phyloP scores from a whole-genome alignment of 2,888 invertebrate genomes.

The Drosophila bunnanda region DNA sequence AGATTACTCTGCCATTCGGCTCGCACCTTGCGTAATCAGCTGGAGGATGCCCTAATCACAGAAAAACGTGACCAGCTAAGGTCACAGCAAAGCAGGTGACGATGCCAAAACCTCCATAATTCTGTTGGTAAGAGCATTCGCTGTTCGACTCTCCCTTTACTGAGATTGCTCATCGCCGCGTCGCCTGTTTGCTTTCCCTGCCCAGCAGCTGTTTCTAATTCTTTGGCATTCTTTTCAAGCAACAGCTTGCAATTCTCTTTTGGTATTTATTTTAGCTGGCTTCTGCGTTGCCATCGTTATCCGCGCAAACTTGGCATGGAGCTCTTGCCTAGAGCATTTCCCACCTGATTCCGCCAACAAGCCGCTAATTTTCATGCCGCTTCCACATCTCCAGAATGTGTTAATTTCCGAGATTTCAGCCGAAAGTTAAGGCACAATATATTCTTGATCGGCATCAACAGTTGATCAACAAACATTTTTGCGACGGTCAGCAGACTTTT shows the following conservation, averaged over 20 bases:
- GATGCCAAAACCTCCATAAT: not conserved
- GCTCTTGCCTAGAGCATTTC: constrained; percentile 8
- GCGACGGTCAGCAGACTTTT: not conserved
- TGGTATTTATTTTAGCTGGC: constrained; percentile 37
- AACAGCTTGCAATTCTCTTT: constrained; percentile 25
- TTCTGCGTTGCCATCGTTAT: constrained; percentile 32
- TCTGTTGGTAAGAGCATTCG: constrained; percentile 22
- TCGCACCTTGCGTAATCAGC: constrained; percentile 11
- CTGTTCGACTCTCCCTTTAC: constrained; percentile 3
- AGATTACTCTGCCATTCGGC: constrained; percentile 9
- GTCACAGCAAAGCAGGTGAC: not conserved
- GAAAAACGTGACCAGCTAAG: constrained; percentile 10
- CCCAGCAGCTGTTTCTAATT: constrained; percentile 52
- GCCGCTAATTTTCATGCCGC: constrained; percentile 61
- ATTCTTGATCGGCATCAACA: not conserved
- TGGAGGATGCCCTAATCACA: not conserved
- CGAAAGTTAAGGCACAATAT: not conserved
- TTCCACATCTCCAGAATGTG: constrained; percentile 41
- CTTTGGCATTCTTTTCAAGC: constrained; percentile 39
- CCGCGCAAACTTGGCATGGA: constrained; percentile 33
- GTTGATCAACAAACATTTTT: too few relatives aligned
- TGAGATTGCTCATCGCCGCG: not conserved
- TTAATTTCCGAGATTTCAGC: constrained; percentile 49
- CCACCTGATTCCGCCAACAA: constrained; percentile 57
- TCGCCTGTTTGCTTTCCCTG: constrained; percentile 7